A percentile compares a stretch with the other conserved stretches of the same genome.
These are phyloP conservation scores for Ctenochaetus hawaiiensis DNA, from an alignment of 2,797 vertebrate species.

Conservation along the genomic window DNA sequence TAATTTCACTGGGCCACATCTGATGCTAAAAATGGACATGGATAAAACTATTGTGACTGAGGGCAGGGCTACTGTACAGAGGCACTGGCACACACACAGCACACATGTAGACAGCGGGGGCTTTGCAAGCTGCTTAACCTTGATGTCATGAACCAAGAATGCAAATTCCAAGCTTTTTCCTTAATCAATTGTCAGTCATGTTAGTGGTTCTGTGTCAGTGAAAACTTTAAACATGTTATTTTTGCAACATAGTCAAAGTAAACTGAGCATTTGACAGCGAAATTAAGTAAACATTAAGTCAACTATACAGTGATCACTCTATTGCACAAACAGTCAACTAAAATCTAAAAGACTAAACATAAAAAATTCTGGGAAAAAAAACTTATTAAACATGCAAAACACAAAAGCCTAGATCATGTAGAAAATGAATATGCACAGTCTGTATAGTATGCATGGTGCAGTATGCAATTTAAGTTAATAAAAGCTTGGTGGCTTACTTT, in stretches of 20 bases:
- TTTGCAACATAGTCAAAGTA: too few relatives aligned
- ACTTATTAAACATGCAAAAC: too few relatives aligned
- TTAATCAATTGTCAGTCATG: neutral
- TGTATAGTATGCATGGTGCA: neutral
- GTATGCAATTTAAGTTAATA: neutral
- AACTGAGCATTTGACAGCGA: too few relatives aligned
- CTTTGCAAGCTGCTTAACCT: conserved; percentile 57
- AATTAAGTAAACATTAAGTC: too few relatives aligned
- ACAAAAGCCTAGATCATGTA: neutral
- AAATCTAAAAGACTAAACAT: too few relatives aligned
- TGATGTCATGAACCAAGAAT: conserved; percentile 38
- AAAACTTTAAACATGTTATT: too few relatives aligned
- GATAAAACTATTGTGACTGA: conserved; percentile 84
- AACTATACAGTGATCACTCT: too few relatives aligned
- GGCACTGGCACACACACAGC: conserved; percentile 17
- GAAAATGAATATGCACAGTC: neutral
- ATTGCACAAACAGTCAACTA: too few relatives aligned
- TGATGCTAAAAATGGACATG: conserved; percentile 85
- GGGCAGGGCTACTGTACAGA: conserved; percentile 71
- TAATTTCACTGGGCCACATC: conserved; percentile 81
- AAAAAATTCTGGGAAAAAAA: neutral
- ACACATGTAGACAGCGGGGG: conserved; percentile 28
- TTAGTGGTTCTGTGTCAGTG: neutral
- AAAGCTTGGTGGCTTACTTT: neutral
- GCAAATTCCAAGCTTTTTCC: conserved; percentile 21